phyloP scores from a whole-genome alignment of 2,888 invertebrate species.

The Osmoderma eremita region DNA sequence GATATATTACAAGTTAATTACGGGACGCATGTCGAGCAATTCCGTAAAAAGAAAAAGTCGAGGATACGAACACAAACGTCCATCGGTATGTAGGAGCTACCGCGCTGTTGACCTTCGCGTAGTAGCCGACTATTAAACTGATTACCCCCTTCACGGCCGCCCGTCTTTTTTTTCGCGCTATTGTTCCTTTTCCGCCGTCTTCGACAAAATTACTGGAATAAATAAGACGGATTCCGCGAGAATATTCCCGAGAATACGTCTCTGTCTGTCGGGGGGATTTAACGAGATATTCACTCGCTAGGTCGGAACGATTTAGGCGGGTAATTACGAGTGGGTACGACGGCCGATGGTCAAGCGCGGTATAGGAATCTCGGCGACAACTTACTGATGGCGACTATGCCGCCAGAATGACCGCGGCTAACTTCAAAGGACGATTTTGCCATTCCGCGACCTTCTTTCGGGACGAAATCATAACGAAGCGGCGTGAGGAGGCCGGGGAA shows the following conservation, averaged over 20 bases:
- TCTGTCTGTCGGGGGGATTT: constrained; percentile 30
- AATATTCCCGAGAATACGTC: constrained; percentile 41
- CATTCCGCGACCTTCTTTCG: constrained; percentile 29
- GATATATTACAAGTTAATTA: constrained; percentile 18
- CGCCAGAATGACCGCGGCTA: constrained; percentile 37
- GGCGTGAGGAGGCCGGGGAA: neutral
- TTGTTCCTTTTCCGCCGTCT: constrained; percentile 21
- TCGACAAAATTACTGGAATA: constrained; percentile 39
- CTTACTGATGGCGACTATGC: neutral
- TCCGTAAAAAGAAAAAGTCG: neutral
- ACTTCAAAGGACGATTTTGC: constrained; percentile 39
- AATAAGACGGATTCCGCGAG: constrained; percentile 40
- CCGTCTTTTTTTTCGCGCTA: constrained; percentile 15
- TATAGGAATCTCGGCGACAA: constrained; percentile 34
- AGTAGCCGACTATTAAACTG: constrained; percentile 37
- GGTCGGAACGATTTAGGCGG: constrained; percentile 37
- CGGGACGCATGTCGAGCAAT: neutral
- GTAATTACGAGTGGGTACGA: constrained; percentile 36
- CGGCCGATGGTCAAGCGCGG: constrained; percentile 38
- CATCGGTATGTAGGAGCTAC: neutral
- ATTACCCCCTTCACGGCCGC: constrained; percentile 24
- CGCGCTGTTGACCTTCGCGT: constrained; percentile 34
- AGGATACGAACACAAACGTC: neutral
- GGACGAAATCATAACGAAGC: constrained; percentile 25
- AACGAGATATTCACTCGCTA: constrained; percentile 39